Evolutionary conservation across 1,140 invertebrate species (phyloP).

Genomic region (Ostrea denselamellosa): DNA sequence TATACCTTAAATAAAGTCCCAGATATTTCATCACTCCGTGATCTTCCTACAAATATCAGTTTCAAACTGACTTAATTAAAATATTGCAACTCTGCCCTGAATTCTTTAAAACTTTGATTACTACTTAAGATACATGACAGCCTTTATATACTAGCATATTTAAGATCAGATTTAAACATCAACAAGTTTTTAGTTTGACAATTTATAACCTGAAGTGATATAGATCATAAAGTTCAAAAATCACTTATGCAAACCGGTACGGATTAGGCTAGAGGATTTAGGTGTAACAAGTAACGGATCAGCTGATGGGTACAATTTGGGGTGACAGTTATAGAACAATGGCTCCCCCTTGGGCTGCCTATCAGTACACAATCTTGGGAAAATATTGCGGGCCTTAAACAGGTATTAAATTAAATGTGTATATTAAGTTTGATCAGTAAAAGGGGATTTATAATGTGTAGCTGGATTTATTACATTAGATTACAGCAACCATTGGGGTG

Average conservation of each 20-base stretch:
- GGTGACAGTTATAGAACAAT: conserved; percentile 2
- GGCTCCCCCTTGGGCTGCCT: not conserved
- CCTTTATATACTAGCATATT: conserved; percentile 22
- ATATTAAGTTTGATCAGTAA: not conserved
- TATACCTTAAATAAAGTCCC: too few relatives aligned
- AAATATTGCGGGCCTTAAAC: conserved; percentile 10
- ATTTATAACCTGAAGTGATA: conserved; percentile 11
- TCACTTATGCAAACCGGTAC: conserved; percentile 9
- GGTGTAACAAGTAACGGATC: not conserved
- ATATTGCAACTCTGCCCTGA: too few relatives aligned
- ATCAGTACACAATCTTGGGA: not conserved
- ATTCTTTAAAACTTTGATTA: too few relatives aligned
- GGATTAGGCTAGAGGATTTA: not conserved
- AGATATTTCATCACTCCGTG: too few relatives aligned
- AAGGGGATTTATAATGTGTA: not conserved
- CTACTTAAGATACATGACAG: not conserved
- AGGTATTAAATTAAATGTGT: conserved; percentile 6
- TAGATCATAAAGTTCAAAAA: conserved; percentile 8
- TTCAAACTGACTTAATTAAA: too few relatives aligned
- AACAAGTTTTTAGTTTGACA: conserved; percentile 25
- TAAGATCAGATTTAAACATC: conserved; percentile 19
- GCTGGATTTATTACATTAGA: not conserved
- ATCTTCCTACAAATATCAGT: too few relatives aligned
- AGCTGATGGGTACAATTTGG: not conserved
- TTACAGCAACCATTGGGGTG: not conserved